Conservation (phyloP, 2,113 vertebrate genomes). For the Crocuta crocuta region DNA sequence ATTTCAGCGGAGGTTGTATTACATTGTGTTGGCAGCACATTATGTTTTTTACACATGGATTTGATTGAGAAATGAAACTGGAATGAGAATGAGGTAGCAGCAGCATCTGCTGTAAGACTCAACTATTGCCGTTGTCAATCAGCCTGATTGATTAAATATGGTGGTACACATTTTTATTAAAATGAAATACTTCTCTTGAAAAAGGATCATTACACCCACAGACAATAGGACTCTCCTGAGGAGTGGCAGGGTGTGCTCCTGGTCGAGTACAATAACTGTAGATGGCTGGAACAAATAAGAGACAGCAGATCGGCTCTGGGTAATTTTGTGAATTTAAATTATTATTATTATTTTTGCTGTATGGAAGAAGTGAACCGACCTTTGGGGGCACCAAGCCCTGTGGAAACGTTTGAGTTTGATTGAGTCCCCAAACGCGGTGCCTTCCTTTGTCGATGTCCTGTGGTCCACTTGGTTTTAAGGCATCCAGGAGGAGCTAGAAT, state of each 20-base stretch:
- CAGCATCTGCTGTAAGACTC: conserved; percentile 86
- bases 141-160: conserved; percentile 91
- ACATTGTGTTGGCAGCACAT: conserved; percentile 88
- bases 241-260: conserved; percentile 55
- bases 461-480: not conserved
- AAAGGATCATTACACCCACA: conserved; percentile 79
- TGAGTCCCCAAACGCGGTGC: not conserved
- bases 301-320: conserved; percentile 72
- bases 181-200: conserved; percentile 86
- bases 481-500: not conserved
- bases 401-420: not conserved
- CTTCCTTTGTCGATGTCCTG: not conserved
- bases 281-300: conserved; percentile 69
- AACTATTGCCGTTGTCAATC: conserved; percentile 88
- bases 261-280: conserved; percentile 66
- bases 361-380: conserved; percentile 25
- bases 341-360: not conserved
- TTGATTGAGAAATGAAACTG: conserved; percentile 90
- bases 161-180: conserved; percentile 87
- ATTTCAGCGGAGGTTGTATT: conserved; percentile 89
- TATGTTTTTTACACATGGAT: conserved; percentile 89
- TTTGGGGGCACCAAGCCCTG: not conserved
- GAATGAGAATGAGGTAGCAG: conserved; percentile 89
- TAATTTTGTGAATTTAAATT: conserved; percentile 70
- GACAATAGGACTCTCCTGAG: conserved; percentile 76